Conservation (phyloP, 2,888 invertebrate species). For the Zygothrica quintamaculata region DNA sequence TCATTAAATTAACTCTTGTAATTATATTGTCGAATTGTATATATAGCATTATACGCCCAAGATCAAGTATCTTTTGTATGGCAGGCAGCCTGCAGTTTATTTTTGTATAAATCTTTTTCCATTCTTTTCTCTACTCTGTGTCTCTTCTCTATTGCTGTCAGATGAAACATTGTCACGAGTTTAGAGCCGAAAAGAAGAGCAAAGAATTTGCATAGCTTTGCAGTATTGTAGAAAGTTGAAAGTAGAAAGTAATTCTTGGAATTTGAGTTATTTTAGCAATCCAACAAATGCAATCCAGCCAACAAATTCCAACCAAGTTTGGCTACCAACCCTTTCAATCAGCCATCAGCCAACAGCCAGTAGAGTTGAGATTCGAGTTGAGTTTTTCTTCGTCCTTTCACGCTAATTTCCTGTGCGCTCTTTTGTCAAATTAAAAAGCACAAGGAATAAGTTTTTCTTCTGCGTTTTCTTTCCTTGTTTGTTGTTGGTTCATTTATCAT, state of each 20-base stretch:
- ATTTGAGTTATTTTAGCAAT: conserved; percentile 11
- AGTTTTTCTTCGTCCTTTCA: conserved; percentile 62
- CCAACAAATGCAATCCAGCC: conserved; percentile 9
- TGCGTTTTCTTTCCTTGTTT: conserved; percentile 54
- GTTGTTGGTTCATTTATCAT: conserved; percentile 80
- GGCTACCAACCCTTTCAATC: conserved; percentile 68
- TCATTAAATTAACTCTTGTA: conserved; percentile 69
- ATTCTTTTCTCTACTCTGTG: neutral
- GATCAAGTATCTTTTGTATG: conserved; percentile 1
- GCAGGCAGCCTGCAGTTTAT: conserved; percentile 19
- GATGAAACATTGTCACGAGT: conserved; percentile 12
- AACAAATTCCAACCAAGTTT: neutral
- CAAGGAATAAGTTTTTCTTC: conserved; percentile 61
- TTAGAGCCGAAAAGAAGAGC: conserved; percentile 4
- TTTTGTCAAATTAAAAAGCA: conserved; percentile 79
- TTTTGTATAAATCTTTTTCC: conserved; percentile 5
- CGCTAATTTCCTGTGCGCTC: conserved; percentile 72
- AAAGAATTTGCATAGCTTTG: conserved; percentile 22
- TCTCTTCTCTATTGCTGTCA: too few species aligned
- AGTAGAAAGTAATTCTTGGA: conserved; percentile 4
- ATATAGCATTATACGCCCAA: conserved; percentile 23
- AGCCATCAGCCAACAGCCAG: conserved; percentile 42
- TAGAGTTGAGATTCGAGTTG: conserved; percentile 27
- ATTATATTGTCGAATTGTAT: conserved; percentile 61
- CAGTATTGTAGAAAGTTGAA: neutral